Percentiles rank a stretch among this genome's conserved stretches.
Evolutionary conservation across 2,113 vertebrate species (phyloP).

Genomic region (Colistium nudipinnis): DNA sequence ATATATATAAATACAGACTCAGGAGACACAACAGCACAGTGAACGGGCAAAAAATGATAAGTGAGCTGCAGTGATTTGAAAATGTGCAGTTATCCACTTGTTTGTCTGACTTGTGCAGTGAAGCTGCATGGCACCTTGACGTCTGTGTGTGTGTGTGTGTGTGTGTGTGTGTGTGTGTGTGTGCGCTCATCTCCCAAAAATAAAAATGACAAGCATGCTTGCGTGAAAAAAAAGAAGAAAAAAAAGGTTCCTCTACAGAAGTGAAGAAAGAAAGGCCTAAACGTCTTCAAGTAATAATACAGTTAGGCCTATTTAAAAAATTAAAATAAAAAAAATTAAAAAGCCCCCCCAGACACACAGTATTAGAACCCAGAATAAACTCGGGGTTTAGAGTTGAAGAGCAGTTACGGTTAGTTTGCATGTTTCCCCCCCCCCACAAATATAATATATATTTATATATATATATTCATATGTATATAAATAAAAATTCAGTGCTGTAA

Average conservation of each 20-base stretch:
- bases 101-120: conserved; percentile 70
- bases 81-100: background rate
- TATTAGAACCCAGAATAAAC: conserved; percentile 76
- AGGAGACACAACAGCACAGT: conserved; percentile 34
- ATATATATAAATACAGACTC: conserved; percentile 46
- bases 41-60: conserved; percentile 23
- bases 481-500: conserved; percentile 89
- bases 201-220: conserved; percentile 60
- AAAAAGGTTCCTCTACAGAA: conserved; percentile 64
- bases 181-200: conserved; percentile 46
- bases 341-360: conserved; percentile 77
- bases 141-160: too few species aligned
- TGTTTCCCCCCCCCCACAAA: conserved; percentile 78
- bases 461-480: conserved; percentile 83
- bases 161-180: conserved; percentile 46
- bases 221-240: conserved; percentile 4
- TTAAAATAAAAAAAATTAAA: conserved; percentile 15
- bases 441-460: conserved; percentile 78
- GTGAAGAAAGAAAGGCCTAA: conserved; percentile 72
- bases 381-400: conserved; percentile 74
- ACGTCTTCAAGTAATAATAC: conserved; percentile 80
- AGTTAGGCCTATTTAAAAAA: conserved; percentile 58
- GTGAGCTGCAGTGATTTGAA: conserved; percentile 32
- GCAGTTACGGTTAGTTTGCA: conserved; percentile 83
- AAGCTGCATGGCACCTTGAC: conserved; percentile 57